A percentile compares a stretch with the other conserved stretches of the same genome.
Conservation (phyloP, 2,888 invertebrate genomes). For the Peribatodes rhomboidaria region DNA sequence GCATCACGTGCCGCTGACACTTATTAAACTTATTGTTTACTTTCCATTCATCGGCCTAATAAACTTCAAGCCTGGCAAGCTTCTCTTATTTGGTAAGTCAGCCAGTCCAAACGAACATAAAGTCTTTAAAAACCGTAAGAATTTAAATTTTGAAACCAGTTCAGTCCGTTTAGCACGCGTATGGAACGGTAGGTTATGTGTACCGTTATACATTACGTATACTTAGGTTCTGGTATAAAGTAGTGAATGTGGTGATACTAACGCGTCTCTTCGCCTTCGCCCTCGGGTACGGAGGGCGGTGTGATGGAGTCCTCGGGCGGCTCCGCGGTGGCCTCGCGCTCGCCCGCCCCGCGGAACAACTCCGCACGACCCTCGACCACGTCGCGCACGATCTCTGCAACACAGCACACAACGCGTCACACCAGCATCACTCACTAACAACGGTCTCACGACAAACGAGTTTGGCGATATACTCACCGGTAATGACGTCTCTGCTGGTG, state of each 20-base stretch:
- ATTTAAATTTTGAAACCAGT: too few species aligned
- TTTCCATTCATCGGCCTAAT: neutral
- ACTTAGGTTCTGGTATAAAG: too few species aligned
- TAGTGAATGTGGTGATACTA: conserved; percentile 7
- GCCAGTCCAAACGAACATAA: too few species aligned
- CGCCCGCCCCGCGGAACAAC: conserved; percentile 82
- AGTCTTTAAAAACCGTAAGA: too few species aligned
- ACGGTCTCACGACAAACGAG: neutral
- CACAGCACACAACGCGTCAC: neutral
- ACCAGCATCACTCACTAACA: neutral
- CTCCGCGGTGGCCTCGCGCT: conserved; percentile 52
- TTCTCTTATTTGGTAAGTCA: too few species aligned
- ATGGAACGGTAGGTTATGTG: neutral
- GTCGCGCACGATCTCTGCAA: conserved; percentile 90
- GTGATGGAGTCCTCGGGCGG: conserved; percentile 56
- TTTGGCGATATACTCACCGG: conserved; percentile 77
- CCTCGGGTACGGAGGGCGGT: conserved; percentile 55
- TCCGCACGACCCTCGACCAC: conserved; percentile 92
- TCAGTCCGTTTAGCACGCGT: too few species aligned
- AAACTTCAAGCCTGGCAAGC: too few species aligned
- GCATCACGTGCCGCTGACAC: conserved; percentile 37
- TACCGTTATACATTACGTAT: neutral
- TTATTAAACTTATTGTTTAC: conserved; percentile 24
- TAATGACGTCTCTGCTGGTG: conserved; percentile 92
- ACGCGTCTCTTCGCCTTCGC: conserved; percentile 55